Conservation (phyloP, 2,797 vertebrate species). For the Labroides dimidiatus region DNA sequence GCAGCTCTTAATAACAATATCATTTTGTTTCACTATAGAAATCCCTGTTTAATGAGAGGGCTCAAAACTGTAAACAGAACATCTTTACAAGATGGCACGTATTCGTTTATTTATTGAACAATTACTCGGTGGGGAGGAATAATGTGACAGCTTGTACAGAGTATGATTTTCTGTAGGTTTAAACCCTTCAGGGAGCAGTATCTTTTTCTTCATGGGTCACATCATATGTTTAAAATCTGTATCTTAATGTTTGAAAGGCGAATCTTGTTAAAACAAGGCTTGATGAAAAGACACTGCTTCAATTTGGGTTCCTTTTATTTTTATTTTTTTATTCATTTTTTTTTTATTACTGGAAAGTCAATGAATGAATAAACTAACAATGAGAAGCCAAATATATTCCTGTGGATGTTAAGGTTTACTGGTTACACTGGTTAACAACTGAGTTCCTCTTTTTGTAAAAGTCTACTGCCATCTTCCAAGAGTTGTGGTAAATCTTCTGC, state of each 20-base stretch:
- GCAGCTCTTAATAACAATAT: conserved; percentile 58
- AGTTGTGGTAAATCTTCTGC: conserved; percentile 69
- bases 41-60: conserved; percentile 41
- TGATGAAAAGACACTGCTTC: conserved; percentile 69
- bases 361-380: conserved; percentile 84
- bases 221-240: neutral
- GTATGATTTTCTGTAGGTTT: conserved; percentile 69
- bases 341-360: conserved; percentile 63
- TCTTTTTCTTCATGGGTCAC: conserved; percentile 52
- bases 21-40: conserved; percentile 33
- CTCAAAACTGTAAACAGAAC: conserved; percentile 72
- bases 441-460: conserved; percentile 76
- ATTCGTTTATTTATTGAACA: conserved; percentile 86
- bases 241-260: neutral
- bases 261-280: conserved; percentile 34
- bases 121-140: conserved; percentile 75
- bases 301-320: conserved; percentile 34
- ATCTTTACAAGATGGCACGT: conserved; percentile 71
- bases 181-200: conserved; percentile 70
- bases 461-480: conserved; percentile 83
- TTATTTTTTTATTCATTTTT: conserved; percentile 11
- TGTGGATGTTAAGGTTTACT: conserved; percentile 81
- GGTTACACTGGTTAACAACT: conserved; percentile 64
- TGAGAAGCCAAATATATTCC: conserved; percentile 86
- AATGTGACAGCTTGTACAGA: conserved; percentile 79